Evolutionary conservation across 1,140 invertebrate species (phyloP), one percentile per base, ranked within the genome.

Genomic region (silkworm (Bombyx mori)): DNA sequence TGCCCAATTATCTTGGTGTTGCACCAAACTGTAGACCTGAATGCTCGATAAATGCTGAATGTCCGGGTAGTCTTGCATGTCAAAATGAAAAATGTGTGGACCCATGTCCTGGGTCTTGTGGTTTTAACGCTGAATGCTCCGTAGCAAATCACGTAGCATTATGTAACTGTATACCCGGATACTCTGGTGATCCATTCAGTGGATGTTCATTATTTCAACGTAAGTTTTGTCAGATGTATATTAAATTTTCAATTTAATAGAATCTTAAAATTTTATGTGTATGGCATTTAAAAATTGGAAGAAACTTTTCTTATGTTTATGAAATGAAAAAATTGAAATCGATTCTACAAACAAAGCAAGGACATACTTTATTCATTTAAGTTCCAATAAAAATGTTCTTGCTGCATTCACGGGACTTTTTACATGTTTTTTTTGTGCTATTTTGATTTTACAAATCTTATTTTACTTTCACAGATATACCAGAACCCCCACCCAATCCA

Each of bases 51-150:
- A 92, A 93, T 82, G 91, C 91, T 1, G 94, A 95, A 87, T 96
- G 94, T 80, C 82, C 92, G 43, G 90, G 90, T 71, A 92, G 93
- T 84, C 88, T 91, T 79, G 93, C 93, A 66, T 96, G 94, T 71
- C 90, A 94, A 61, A 92, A 92, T 71, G 91, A 93, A 70, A 93
- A 91, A 85, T 96, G 95, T 88, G 89, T 86, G 70, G 91, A 96
- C 85, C 94, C 94, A 65, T 96, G 95, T 77, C 90, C 92, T n/a
- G 94, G 94, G 50, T 91, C 92, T 57, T 96, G 95, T 83, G 94
- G 94, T 62, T 87, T 89, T 60, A 91, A 92, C 70, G 91, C 92
- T 10, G 89, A 89, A 72, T 93, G 92, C 81, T 88, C 90, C 75
- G 93, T 94, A 68, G 89, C 92, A 66, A 94, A 92, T 83, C 94